Conservation (phyloP, 2,113 vertebrate genomes). For the Columba livia region DNA sequence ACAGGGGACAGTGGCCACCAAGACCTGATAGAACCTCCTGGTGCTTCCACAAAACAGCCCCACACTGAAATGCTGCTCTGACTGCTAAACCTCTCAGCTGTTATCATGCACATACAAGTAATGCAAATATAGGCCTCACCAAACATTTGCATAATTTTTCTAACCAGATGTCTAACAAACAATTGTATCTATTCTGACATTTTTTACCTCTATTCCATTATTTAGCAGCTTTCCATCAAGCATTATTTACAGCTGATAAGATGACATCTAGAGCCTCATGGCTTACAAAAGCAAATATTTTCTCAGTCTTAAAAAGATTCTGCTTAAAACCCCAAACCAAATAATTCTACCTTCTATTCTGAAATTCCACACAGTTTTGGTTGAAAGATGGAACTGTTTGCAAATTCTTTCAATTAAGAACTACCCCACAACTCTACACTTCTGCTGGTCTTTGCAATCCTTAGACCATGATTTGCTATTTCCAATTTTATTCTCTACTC, state of each 20-base stretch:
- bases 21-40: not conserved
- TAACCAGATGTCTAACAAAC: not conserved
- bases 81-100: not conserved
- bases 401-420: not conserved
- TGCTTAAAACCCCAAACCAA: not conserved
- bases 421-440: not conserved
- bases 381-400: not conserved
- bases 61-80: not conserved
- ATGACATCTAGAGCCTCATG: not conserved
- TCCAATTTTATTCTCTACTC: not conserved
- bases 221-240: conserved; percentile 2
- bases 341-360: not conserved
- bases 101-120: not conserved
- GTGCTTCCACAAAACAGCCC: not conserved
- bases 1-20: not conserved
- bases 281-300: not conserved
- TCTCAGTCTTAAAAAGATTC: not conserved
- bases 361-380: not conserved
- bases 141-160: conserved; percentile 25
- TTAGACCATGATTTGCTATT: not conserved
- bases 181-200: not conserved
- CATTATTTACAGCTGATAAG: not conserved
- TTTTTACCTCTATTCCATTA: not conserved
- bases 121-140: not conserved
- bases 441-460: not conserved